Evolutionary conservation across 2,113 vertebrate genomes (phyloP), one percentile per base, ranked within the genome.

Genomic region (Naja naja): DNA sequence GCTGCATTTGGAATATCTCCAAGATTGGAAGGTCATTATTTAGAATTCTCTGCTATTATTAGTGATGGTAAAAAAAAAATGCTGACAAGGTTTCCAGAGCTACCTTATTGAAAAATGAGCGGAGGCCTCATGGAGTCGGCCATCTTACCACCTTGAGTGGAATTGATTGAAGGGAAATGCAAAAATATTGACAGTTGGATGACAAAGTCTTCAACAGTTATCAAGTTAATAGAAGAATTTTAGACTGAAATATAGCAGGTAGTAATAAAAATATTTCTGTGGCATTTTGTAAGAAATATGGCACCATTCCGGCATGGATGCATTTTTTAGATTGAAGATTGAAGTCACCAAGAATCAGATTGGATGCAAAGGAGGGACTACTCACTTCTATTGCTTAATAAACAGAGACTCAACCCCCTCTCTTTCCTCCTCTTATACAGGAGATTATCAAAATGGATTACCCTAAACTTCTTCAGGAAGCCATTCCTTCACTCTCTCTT

Each of bases 31-130:
- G 49, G 69, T 90, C 49, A 30, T 85, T 45, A 85, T 85, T 86
- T 86, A 91, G 53, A 91, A 47, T n/a, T 86, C 23, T 30, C 53
- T 58, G 45, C 74, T 86, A 86, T 91, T 56, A 58, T 91, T 86
- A 91, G 74, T n/a, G 10, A 47, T 86, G 10, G 69, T 30, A 47
- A 74, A 53, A 47, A 53, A 47, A 86, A 86, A 91, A 18, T 85
- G 90, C 90, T 91, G 90, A 45, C 27, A 5, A 16, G 53, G 39
- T 43, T 53, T 85, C 14, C 90, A 45, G 90, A 25, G 81, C 14
- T 86, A 30, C 39, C 81, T 91, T 91, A 14, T 30, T 43, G 34
- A 27, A 47, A 16, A 85, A 85, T 23, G 55, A 58, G 53, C 45
- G 86, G 47, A 47, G 53, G 25, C 14, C 45, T 43, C 25, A 12